Percentiles rank a stretch among this genome's conserved stretches.
These are phyloP conservation scores for Palythoa heliodiscus DNA, from an alignment of 92 coral and sea anemone genomes.

Conservation along the genomic window DNA sequence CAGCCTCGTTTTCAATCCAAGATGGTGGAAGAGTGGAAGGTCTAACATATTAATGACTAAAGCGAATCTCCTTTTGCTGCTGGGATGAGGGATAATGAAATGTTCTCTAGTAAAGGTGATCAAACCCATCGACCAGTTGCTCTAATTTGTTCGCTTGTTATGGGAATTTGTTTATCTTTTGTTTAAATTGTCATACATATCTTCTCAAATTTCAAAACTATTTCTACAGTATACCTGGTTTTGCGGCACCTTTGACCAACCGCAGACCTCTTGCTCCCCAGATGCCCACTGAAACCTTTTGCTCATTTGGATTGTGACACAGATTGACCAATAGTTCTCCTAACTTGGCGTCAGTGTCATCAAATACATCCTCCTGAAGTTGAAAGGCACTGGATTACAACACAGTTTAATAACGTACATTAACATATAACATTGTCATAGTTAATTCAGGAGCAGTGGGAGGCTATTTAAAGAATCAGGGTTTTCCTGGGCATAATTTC, in stretches of 20 bases:
- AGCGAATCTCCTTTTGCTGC: no score
- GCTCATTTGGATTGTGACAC: conserved; percentile 93
- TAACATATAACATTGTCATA: no score
- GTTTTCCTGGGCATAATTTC: no score
- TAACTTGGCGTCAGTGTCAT: conserved; percentile 38
- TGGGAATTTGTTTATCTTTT: background rate
- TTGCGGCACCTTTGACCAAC: conserved; percentile 46
- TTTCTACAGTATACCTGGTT: conserved; percentile 22
- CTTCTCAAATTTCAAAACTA: background rate
- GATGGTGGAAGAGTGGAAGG: no score
- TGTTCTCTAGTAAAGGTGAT: no score
- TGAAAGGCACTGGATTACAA: background rate
- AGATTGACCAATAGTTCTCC: conserved; percentile 83
- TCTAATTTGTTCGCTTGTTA: no score
- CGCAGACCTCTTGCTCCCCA: conserved; percentile 77
- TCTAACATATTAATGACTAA: no score
- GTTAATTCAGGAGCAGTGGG: no score
- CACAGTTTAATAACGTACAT: background rate
- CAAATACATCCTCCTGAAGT: conserved; percentile 12
- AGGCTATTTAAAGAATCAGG: no score
- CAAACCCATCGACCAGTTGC: no score
- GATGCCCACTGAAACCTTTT: conserved; percentile 72
- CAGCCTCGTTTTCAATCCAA: no score
- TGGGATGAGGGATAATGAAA: no score
- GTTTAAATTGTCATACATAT: background rate